phyloP scores from a whole-genome alignment of 2,797 vertebrate genomes.

The Onychomys torridus region DNA sequence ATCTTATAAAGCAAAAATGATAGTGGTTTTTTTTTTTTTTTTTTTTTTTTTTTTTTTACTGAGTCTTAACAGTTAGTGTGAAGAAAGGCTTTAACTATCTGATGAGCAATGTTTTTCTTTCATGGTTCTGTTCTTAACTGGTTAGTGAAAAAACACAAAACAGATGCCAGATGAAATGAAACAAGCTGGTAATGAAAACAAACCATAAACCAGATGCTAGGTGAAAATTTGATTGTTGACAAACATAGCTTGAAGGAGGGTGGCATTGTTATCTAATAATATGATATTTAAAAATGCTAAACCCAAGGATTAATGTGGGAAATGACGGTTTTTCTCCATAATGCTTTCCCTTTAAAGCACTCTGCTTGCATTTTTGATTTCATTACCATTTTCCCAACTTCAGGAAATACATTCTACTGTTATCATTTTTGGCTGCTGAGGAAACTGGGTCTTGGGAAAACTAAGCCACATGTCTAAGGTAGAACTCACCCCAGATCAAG shows the following conservation, averaged over 20 bases:
- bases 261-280: constrained; percentile 17
- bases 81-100: neutral
- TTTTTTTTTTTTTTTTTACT: neutral
- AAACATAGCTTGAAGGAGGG: constrained; percentile 17
- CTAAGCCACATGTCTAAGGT: neutral
- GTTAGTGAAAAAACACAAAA: constrained; percentile 19
- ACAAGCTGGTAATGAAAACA: constrained; percentile 8
- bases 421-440: neutral
- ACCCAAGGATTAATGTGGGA: neutral
- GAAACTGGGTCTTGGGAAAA: neutral
- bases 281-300: neutral
- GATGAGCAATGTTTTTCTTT: neutral
- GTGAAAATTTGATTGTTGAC: constrained; percentile 40
- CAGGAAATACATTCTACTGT: neutral
- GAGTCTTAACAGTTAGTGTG: neutral
- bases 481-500: neutral
- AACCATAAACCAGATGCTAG: neutral
- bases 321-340: neutral
- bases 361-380: neutral
- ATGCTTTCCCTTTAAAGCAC: neutral
- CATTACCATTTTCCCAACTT: neutral
- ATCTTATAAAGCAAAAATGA: neutral
- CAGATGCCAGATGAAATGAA: neutral
- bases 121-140: neutral
- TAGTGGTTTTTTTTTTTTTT: neutral